Base-by-base conservation (phyloP, 2,797 vertebrate species). In the Pteronotus mesoamericanus region DNA sequence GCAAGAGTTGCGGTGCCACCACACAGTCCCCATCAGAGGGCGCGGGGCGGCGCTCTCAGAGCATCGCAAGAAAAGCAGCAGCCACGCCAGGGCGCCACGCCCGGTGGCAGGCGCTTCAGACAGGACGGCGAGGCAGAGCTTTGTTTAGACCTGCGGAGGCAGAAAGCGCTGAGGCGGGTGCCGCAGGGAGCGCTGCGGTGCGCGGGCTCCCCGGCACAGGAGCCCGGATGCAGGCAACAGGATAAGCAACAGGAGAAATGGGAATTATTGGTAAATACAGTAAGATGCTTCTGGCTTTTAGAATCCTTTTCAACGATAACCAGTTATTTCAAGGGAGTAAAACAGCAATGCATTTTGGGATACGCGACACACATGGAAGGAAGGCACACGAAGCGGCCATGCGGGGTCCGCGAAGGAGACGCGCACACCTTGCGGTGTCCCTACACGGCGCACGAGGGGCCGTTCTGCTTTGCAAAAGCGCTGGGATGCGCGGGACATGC, bases 381-480 rank as follows among this genome's bases (percentile, higher is more conserved):
- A 72, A 32, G n/a, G 9, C 19, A 26, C 11, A 24, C 16, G 29
- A 26, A 24, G 68, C 18, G 42, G 74, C 1, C 2, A 2, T 5
- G 22, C 9, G 18, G 19, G 3, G 22, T 55, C n/a, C 21, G n/a
- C 29, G 11, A n/a, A 68, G 5, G 15, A 92, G 46, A 15, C 77
- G 18, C 12, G 59, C 34, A 75, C 34, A 22, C n/a, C 8, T 22
- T 19, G 2, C 37, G 10, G 0, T 12, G 24, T 44, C 78, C 24
- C 32, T 34, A 5, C 4, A 9, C 1, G 34, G 34, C 9, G 19
- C 66, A 12, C 26, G 24, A 9, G n/a, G 64, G 18, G 9, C 64
- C 18, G 8, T 9, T 2, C 9, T 16, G 0, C 16, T 9, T 19
- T 6, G 8, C 68, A 8, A 37, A 59, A 2, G 26, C 29, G 4